Base-by-base conservation (phyloP, 2,113 vertebrate genomes). In the Callaeas wilsoni region DNA sequence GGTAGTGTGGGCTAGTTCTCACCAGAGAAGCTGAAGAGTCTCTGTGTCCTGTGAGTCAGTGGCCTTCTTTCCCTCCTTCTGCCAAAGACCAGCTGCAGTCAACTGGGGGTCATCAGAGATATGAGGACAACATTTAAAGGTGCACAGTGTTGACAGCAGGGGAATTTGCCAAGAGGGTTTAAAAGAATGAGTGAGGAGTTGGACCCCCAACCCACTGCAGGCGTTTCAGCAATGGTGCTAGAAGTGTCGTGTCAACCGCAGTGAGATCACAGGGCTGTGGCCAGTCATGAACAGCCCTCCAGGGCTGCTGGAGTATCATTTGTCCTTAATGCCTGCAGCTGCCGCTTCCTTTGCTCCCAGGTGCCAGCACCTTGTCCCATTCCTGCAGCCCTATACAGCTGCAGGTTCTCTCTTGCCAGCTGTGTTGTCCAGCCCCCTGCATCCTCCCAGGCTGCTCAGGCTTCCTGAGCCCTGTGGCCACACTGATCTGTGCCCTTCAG, bases 31-130 rank as follows among this genome's bases (percentile, higher is more conserved):
- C 60, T 87, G 26, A 33, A 60, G 60, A 39, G 15, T 46, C 23
- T 70, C 60, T 47, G 6, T 15, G 52, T 68, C n/a, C 44, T 75
- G 23, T 70, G 10, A 59, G 44, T 89, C 69, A 71, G 42, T 70
- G 81, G 90, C 90, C 74, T 93, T 87, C 52, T 87, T 82, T 68
- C 13, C 21, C 41, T 80, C 29, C 32, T 90, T 86, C 59, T 96
- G 82, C 95, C 82, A 91, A 93, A 97, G 78, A 91, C 35, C 16
- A 46, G 22, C 52, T 3, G 10, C 47, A 82, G 47, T 30, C 50
- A 63, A 0, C 15, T 37, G 69, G 46, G 21, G 50, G 44, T 89
- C 27, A 13, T 81, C 59, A 69, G 60, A 22, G 10, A 39, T 56
- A 32, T 17, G 27, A 64, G 47, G 29, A 35, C 39, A 78, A 22